phyloP scores from a whole-genome alignment of 2,888 invertebrate genomes.

The Criorhina ranunculi region DNA sequence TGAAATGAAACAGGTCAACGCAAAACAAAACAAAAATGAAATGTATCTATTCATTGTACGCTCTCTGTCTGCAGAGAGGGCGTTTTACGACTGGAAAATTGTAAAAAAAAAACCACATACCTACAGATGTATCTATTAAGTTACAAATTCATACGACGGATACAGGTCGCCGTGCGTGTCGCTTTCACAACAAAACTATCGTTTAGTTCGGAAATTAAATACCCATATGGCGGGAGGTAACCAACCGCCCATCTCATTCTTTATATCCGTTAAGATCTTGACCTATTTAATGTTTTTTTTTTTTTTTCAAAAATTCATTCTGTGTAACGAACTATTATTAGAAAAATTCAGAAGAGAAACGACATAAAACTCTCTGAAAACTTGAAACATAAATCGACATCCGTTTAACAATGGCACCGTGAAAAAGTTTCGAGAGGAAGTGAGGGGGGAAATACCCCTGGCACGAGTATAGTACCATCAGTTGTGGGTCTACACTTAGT shows the following conservation, averaged over 20 bases:
- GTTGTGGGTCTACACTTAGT: constrained; percentile 18
- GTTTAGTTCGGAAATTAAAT: constrained; percentile 69
- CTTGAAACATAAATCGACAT: constrained; percentile 58
- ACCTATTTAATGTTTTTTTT: constrained; percentile 57
- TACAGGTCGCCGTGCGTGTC: constrained; percentile 62
- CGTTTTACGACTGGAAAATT: constrained; percentile 32
- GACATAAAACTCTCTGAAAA: constrained; percentile 43
- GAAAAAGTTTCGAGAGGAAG: constrained; percentile 28
- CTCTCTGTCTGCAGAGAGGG: constrained; percentile 13
- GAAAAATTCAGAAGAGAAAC: constrained; percentile 7
- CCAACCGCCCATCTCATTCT: constrained; percentile 39
- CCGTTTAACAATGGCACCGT: constrained; percentile 57
- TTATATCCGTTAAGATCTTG: constrained; percentile 67
- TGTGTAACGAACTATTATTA: constrained; percentile 70
- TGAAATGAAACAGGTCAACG: constrained; percentile 52
- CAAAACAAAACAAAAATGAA: background rate
- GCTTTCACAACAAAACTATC: constrained; percentile 72
- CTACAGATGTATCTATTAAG: constrained; percentile 33
- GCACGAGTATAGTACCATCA: constrained; percentile 20
- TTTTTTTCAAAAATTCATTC: constrained; percentile 65
- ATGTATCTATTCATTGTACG: constrained; percentile 30
- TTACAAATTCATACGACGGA: constrained; percentile 51
- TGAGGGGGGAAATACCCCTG: constrained; percentile 42
- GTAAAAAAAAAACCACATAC: background rate
- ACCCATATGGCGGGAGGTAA: constrained; percentile 27